Base-by-base conservation (phyloP, 2,797 vertebrate genomes). In the Bryconaethiops microstoma region DNA sequence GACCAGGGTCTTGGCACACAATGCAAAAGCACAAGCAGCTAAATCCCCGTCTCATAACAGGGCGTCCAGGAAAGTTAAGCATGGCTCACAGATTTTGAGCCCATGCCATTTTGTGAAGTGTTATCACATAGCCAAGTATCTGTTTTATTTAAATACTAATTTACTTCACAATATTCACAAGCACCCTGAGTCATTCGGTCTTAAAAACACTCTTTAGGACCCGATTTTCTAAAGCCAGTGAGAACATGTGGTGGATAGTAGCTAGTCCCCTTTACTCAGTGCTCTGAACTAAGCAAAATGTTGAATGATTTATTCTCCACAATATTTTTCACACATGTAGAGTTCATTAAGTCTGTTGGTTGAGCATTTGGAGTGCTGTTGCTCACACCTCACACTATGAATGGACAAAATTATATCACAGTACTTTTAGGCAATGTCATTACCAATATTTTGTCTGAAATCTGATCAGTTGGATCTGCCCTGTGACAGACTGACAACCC, bases 91-190 rank as follows among this genome's bases (percentile, higher is more conserved):
- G 63, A 19, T 68, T n/a, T 5, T 85, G 54, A 70, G 50, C 71
- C 81, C 50, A 59, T 35, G 67, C n/a, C 6, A 13, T 19, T 29
- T 29, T 8, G 48, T 42, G 64, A 42, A 45, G 16, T 42, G 13
- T 6, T 82, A 71, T 63, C 65, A 77, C 17, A 5, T 39, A 39
- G 55, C 45, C 45, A 40, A 68, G 50, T 52, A 12, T 62, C 69
- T 21, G 74, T 71, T 86, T 82, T 86, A 87, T 91, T 91, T 87
- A 69, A 85, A 88, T 83, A 82, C 48, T 0, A 60, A 89, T 91
- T 88, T 0, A 52, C 52, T 70, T 60, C 21, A 48, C 57, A 72
- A 76, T 76, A 75, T 76, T 82, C 63, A 87, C 78, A 76, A 83
- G 48, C 68, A 40, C 45, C 42, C 23, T 88, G 81, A 92, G 82